Evolutionary conservation across 2,113 vertebrate species (phyloP).

Genomic region (Bungarus multicinctus): DNA sequence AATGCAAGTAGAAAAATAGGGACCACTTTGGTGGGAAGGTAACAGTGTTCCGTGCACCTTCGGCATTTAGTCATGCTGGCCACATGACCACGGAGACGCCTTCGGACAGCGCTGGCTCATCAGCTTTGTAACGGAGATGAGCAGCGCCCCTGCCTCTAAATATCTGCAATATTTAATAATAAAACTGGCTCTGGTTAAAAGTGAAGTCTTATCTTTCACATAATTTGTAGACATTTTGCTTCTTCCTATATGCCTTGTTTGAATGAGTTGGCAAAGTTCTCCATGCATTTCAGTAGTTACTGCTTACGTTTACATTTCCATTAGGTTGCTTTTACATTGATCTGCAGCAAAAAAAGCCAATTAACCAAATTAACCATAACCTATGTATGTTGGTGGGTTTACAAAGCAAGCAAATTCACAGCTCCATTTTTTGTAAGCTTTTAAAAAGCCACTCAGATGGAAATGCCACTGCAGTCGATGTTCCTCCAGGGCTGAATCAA

Average conservation of each 20-base stretch:
- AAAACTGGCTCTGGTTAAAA: not conserved
- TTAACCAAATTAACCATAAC: not conserved
- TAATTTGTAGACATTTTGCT: not conserved
- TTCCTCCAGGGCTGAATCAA: not conserved
- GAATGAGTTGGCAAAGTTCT: not conserved
- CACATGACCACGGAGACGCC: no score
- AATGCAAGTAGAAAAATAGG: no score
- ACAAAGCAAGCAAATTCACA: slow-evolving; percentile 2
- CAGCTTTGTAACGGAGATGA: no score
- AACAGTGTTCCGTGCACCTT: no score
- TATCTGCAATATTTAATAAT: not conserved
- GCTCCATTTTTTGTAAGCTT: not conserved
- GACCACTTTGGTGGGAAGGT: no score
- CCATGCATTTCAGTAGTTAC: not conserved
- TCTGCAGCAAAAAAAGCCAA: not conserved
- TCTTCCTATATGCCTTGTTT: not conserved
- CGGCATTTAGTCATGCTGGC: no score
- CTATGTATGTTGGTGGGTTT: not conserved
- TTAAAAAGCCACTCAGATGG: slow-evolving; percentile 24
- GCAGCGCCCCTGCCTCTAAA: not conserved
- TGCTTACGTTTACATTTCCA: fast-evolving
- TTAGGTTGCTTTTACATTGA: not conserved
- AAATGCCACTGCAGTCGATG: slow-evolving; percentile 17
- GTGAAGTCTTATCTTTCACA: not conserved
- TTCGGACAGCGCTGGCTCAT: no score